Evolutionary conservation across 1,140 invertebrate species (phyloP), one percentile per base, ranked within the genome.

Genomic region (Cotesia glomerata): DNA sequence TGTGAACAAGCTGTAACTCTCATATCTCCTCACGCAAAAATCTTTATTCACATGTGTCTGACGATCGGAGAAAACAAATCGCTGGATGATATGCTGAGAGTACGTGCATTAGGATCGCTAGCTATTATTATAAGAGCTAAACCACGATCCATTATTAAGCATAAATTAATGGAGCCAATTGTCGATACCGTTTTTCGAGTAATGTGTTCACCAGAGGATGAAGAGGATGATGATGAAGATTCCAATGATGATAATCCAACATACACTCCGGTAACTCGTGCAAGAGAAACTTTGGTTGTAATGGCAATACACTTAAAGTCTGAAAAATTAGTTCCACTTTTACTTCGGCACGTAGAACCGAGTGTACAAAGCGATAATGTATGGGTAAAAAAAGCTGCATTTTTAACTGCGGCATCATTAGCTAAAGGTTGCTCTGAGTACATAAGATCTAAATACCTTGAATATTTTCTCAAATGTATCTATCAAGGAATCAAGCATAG

Each of bases 391-490:
- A 92, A 92, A 79, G 94, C 92, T 11, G 91, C 91, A 2, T 95
- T 92, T 81, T 81, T 95, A 13, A 87, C 91, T 13, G 88, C 95
- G 77, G 94, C 93, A 39, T 91, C 95, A 54, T 85, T 94, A 59
- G 91, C 92, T 7, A 94, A 96, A 86, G 94, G 95, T 0, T 95
- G 94, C 84, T 89, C 93, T 0, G 94, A 95, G 75, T 90, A 91
- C 63, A 91, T 96, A 11, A 88, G 91, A 68, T 86, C 85, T 26
- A 94, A 94, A 84, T 94, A 93, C 79, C 82, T 95, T 9, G 87
- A 92, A 75, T 84, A 88, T 4, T 92, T 95, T 81, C 78, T 95
- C 9, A 89, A 91, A 59, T 92, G 91, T 74, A 90, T 94, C 32
- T 91, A 91, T 78, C 84, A 88, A 72, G 95, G 94, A 14, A 92